Evolutionary conservation across 2,797 vertebrate species (phyloP), one percentile per base, ranked within the genome.

Genomic region (Glossophaga mutica): DNA sequence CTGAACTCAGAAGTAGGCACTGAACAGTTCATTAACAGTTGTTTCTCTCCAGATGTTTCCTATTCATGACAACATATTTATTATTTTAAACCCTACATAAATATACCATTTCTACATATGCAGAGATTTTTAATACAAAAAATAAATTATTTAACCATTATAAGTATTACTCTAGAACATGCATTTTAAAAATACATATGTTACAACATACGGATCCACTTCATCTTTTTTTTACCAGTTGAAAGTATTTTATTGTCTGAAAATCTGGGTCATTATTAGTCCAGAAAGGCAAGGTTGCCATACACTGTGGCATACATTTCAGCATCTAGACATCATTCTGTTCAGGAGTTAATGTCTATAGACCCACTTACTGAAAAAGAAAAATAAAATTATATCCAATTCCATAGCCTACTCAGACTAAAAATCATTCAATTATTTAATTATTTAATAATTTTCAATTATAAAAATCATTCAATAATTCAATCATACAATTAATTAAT

Each of bases 331-430:
- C 14, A 44, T 79, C 29, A 93, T 79, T 94, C 76, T 82, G 8
- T 62, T 92, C n/a, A 1, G 10, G 37, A 4, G 14, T 59, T 83
- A 50, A 87, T 37, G 34, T 39, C 46, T 84, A 94, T 32, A 32
- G 32, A 76, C 14, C 5, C 77, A 34, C 78, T 92, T 70, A 85
- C 6, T 87, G 5, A 92, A 91, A 94, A 84, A 5, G 18, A 44
- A 95, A 96, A 74, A 77, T 50, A 68, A 84, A 90, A 57, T 68
- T 34, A 93, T 48, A 70, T 67, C n/a, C 5, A 59, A 79, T 95
- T 91, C 85, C 88, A 65, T 26, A 52, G 15, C 22, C 22, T 76
- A 5, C 10, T 59, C 32, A 84, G 55, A 73, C 87, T 90, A 67
- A 52, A 65, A 79, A 48, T 44, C 6, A 19, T 34, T 83, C 8